Evolutionary conservation across 2,113 vertebrate genomes (phyloP).

Genomic region (Myrmecobius fasciatus): DNA sequence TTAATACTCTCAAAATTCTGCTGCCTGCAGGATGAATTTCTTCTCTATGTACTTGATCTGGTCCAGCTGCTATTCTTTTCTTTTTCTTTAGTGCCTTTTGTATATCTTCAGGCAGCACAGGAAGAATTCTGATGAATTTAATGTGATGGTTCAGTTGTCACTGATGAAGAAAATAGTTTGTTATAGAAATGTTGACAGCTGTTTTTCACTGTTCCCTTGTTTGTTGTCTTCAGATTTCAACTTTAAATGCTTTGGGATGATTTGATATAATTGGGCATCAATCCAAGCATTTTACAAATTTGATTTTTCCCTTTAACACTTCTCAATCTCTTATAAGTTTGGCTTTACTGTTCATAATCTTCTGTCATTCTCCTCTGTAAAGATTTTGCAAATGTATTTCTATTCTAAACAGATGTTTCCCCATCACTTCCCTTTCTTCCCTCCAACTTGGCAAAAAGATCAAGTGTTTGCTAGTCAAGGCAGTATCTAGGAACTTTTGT

Average conservation of each 20-base stretch:
- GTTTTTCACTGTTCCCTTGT: neutral
- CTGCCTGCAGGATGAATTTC: neutral
- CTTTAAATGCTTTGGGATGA: slow-evolving; percentile 5
- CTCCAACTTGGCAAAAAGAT: neutral
- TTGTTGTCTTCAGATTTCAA: neutral
- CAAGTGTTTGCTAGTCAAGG: neutral
- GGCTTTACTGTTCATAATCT: neutral
- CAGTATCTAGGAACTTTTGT: neutral
- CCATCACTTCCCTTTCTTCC: neutral
- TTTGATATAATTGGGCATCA: neutral
- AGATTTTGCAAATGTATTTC: neutral
- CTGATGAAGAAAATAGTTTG: neutral
- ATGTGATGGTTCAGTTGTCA: neutral
- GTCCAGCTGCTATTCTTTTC: slow-evolving; percentile 1
- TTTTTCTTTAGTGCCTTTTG: slow-evolving; percentile 3
- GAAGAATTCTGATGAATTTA: slow-evolving; percentile 2
- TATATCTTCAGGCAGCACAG: neutral
- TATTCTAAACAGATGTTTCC: neutral
- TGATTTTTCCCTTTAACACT: neutral
- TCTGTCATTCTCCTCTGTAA: neutral
- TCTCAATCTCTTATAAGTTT: neutral
- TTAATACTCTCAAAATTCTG: neutral
- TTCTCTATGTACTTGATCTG: neutral
- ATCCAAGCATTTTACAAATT: neutral
- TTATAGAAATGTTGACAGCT: slow-evolving; percentile 5